A percentile compares a stretch with the other conserved stretches of the same genome.
phyloP scores from a whole-genome alignment of 1,140 invertebrate species.

The Drosophila virilis region DNA sequence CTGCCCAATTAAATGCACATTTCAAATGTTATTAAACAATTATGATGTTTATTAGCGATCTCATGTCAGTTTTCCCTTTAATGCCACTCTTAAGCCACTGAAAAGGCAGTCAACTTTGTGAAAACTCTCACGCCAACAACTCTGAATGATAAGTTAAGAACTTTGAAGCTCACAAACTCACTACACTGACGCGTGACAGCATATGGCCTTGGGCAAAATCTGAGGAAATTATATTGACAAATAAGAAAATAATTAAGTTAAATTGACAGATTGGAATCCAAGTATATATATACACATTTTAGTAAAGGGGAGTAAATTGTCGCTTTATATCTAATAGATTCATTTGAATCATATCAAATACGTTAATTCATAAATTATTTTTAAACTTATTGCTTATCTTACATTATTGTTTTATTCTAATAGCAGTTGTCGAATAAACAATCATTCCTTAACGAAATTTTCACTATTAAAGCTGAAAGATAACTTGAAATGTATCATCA shows the following conservation, averaged over 20 bases:
- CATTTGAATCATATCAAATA: background rate
- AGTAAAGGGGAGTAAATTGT: too few relatives aligned
- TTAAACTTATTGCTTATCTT: background rate
- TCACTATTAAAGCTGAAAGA: too few relatives aligned
- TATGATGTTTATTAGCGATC: constrained; percentile 53
- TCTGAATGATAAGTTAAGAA: background rate
- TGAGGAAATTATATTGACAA: background rate
- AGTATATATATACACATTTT: too few relatives aligned
- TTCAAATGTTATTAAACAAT: constrained; percentile 59
- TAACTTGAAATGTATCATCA: too few relatives aligned
- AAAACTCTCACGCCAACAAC: constrained; percentile 35
- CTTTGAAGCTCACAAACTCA: constrained; percentile 8
- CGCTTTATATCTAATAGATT: background rate
- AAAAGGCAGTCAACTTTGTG: constrained; percentile 23
- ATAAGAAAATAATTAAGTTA: background rate
- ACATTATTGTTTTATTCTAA: too few relatives aligned
- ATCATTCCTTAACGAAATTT: too few relatives aligned
- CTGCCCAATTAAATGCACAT: constrained; percentile 50
- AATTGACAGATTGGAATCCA: background rate
- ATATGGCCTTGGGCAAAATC: background rate
- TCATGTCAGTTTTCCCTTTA: constrained; percentile 30
- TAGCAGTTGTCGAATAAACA: too few relatives aligned
- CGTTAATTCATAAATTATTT: background rate
- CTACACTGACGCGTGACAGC: background rate
- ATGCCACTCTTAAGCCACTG: constrained; percentile 43